Base-by-base conservation (phyloP, 2,113 vertebrate species). In the Paratilapia polleni region DNA sequence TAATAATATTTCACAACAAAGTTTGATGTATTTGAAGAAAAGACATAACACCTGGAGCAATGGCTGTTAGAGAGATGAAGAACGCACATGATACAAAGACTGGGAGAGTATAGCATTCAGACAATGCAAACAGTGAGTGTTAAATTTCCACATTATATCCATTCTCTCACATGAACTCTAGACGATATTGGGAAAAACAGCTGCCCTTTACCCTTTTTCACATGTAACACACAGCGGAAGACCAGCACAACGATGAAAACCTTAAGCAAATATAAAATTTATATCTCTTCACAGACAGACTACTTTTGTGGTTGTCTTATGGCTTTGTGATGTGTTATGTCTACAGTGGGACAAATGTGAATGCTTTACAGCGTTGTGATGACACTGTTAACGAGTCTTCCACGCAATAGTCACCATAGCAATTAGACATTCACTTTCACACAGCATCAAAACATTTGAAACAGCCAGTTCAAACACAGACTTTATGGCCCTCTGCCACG, bases 381-480 rank as follows among this genome's bases (percentile, higher is more conserved):
- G 73, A 81, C 70, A 78, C 56, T 34, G 77, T 86, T 87, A 82
- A 88, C 62, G 77, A 81, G 77, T 68, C 80, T 20, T 90, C 75
- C 56, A 77, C 13, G 76, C 36, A 85, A 9, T 63, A 54, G 93
- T 94, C 91, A 31, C 94, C 93, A 94, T 92, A 87, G 92, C 85
- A 91, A 91, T 92, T 87, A 87, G 80, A 91, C 91, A 73, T 88
- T 79, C 78, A 80, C 87, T 92, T 93, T 92, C 90, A 89, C 89
- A 93, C 90, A 76, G 79, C 78, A 90, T 86, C 87, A 85, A 87
- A 92, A 93, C 81, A 92, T 91, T 66, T 60, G 60, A 86, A 82
- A 85, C 78, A 13, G 87, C 93, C 93, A 92, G 89, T 91, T 94
- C 93, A 96, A 94, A 95, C 17, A 0, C 17, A 0, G 77, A 83